Evolutionary conservation across 2,888 invertebrate genomes (phyloP), one percentile per base, ranked within the genome.

Genomic region (Neria commutata): DNA sequence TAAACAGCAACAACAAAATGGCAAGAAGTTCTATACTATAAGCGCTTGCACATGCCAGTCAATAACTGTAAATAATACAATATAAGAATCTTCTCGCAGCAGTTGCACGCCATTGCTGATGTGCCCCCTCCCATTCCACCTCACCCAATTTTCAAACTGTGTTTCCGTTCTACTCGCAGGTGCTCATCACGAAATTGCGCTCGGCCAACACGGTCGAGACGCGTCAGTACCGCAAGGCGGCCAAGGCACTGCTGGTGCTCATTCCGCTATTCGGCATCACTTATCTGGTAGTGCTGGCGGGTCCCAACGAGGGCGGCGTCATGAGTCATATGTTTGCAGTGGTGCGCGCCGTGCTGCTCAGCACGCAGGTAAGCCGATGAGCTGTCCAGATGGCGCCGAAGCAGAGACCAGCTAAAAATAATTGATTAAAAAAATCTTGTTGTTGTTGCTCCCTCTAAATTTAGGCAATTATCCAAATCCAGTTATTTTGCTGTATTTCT

Each of bases 311-410:
- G 59, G 67, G 67, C 50, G 89, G 90, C 21, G 86, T 89, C 72
- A 87, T 89, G 66, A 87, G 89, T 40, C 86, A 88, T 73, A 86
- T 92, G 61, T 94, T 94, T 78, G 89, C 89, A 64, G 90, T 93
- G 70, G 83, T 89, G 3, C 86, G 95, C 60, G 94, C 95, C 2
- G 83, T 93, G 8, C 85, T 96, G 67, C 86, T 95, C 52, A 95
- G 95, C 16, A 92, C 94, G 65, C 96, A 97, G 91, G 96, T 95
- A 83, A n/a, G n/a, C n/a, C n/a, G n/a, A n/a, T n/a, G n/a, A n/a
- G n/a, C n/a, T 83, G 70, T 65, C 23, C 49, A 53, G 34, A 8
- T 45, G 21, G 10, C n/a, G 42, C 16, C 56, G 61, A 55, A 62
- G 47, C 19, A 59, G 61, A 50, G 56, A 57, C 56, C 61, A 57